Conservation (phyloP, 2,797 vertebrate species). For the Emydoidea blandingii region DNA sequence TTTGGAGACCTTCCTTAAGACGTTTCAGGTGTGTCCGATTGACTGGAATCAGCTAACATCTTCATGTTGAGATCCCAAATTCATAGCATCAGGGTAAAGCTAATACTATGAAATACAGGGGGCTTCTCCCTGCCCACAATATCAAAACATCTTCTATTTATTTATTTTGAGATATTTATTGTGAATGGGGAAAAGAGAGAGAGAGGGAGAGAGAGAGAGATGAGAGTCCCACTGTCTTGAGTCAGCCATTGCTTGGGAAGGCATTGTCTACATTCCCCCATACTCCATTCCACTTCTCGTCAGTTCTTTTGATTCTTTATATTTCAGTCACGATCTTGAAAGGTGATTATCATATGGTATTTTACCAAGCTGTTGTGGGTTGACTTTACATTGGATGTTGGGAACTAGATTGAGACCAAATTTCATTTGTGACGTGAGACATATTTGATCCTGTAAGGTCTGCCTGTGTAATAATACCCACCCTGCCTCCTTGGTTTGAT, state of each 20-base stretch:
- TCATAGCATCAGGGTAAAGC: neutral
- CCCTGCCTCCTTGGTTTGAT: neutral
- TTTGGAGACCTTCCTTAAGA: constrained; percentile 27
- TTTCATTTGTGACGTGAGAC: neutral
- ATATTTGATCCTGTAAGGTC: neutral
- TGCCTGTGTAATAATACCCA: neutral
- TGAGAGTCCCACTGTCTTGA: neutral
- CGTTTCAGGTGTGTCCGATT: constrained; percentile 17
- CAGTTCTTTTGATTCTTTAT: neutral
- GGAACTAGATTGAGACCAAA: neutral
- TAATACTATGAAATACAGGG: neutral
- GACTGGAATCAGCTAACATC: neutral
- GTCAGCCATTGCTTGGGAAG: neutral
- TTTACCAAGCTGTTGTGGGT: neutral
- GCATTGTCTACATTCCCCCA: neutral
- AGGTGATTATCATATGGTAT: neutral
- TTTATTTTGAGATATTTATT: neutral
- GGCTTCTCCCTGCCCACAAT: neutral
- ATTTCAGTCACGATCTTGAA: neutral
- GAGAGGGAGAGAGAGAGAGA: neutral
- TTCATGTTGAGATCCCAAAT: neutral
- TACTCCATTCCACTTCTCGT: neutral
- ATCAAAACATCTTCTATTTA: neutral
- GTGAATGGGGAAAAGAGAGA: neutral
- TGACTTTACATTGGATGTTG: neutral